Conservation (phyloP, 2,797 vertebrate species). For the Malacoraja senta region DNA sequence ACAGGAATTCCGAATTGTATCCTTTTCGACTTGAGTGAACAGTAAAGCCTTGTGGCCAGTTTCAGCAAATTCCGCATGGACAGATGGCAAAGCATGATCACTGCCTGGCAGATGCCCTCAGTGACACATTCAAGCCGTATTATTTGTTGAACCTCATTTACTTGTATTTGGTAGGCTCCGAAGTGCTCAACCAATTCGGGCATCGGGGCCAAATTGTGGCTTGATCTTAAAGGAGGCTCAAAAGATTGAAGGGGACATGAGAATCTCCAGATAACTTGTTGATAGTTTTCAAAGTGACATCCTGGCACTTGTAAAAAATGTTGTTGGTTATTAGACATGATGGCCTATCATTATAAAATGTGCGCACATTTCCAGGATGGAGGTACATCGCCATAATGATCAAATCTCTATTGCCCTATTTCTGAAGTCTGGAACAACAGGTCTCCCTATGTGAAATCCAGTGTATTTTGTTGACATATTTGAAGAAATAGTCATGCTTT, state of each 20-base stretch:
- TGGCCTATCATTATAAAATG: not conserved
- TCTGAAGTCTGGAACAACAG: not conserved
- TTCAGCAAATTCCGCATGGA: not conserved
- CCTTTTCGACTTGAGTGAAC: constrained; percentile 53
- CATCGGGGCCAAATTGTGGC: not conserved
- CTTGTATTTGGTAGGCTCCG: not conserved
- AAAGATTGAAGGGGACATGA: not conserved
- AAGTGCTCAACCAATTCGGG: not conserved
- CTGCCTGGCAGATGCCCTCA: not conserved
- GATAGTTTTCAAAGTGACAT: not conserved
- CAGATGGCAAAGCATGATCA: not conserved
- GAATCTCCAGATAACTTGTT: not conserved
- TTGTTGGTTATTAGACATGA: not conserved
- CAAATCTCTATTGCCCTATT: not conserved
- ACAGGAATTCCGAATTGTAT: constrained; percentile 91
- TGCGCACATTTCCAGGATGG: not conserved
- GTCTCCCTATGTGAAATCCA: not conserved
- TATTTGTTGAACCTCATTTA: not conserved
- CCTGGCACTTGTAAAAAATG: not conserved
- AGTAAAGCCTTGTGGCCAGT: not conserved
- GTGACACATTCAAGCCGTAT: not conserved
- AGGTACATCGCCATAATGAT: not conserved
- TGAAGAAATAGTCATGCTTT: not conserved
- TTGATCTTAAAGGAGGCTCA: not conserved
- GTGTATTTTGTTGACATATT: not conserved